Conservation (phyloP, 2,888 invertebrate species). For the Meloe dianella region DNA sequence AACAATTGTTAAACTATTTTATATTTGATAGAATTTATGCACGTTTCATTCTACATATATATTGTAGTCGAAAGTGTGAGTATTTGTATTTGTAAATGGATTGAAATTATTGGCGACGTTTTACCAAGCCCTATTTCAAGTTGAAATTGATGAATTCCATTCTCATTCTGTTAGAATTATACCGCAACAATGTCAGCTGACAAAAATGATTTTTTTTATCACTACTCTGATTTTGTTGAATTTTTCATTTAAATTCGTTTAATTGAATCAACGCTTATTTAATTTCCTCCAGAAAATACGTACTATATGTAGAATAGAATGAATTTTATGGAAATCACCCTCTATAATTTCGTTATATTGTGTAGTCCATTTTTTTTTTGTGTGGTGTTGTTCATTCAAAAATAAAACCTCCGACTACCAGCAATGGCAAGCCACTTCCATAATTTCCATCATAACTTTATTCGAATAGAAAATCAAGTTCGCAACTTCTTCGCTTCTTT, state of each 20-base stretch:
- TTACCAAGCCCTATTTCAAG: too few species aligned
- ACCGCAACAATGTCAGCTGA: neutral
- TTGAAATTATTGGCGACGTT: too few species aligned
- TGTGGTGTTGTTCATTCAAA: neutral
- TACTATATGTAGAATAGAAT: neutral
- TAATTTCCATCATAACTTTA: neutral
- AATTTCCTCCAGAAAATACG: slow-evolving; percentile 28
- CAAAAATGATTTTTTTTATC: slow-evolving; percentile 17
- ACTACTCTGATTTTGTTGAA: slow-evolving; percentile 22
- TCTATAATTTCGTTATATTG: slow-evolving; percentile 31
- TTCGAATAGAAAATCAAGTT: neutral
- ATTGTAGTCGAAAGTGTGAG: too few species aligned
- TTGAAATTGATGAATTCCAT: too few species aligned
- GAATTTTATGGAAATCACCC: slow-evolving; percentile 32
- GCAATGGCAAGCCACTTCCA: neutral
- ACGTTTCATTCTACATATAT: too few species aligned
- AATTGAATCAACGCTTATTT: slow-evolving; percentile 37
- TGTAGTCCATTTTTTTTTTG: slow-evolving; percentile 6
- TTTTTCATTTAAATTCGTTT: slow-evolving; percentile 38
- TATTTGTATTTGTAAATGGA: too few species aligned
- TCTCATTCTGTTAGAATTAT: neutral
- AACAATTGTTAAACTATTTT: too few species aligned
- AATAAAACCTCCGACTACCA: neutral
- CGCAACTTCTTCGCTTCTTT: neutral
- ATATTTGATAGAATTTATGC: neutral